These are phyloP conservation scores for Criorhina ranunculi DNA, from an alignment of 2,888 invertebrate species.

Conservation along the genomic window DNA sequence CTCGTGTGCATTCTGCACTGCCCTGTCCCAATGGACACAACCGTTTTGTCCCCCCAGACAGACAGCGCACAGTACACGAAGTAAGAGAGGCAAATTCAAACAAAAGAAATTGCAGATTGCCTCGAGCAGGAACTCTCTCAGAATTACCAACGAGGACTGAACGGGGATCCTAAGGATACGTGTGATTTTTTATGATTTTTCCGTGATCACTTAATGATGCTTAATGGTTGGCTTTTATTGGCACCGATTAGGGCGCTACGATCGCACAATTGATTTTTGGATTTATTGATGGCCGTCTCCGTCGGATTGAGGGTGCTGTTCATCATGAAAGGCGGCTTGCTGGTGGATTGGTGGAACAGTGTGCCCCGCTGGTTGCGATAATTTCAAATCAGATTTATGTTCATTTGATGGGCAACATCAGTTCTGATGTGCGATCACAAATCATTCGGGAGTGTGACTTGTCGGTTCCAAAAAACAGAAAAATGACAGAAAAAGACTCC, in stretches of 20 bases:
- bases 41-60: background rate
- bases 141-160: no score
- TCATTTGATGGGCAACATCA: conserved; percentile 60
- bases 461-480: conserved; percentile 11
- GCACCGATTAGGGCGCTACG: conserved; percentile 59
- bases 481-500: background rate
- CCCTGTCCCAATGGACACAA: background rate
- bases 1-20: background rate
- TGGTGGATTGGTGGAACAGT: background rate
- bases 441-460: conserved; percentile 62
- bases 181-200: conserved; percentile 57
- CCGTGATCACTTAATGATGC: conserved; percentile 70
- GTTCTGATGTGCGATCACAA: conserved; percentile 56
- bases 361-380: conserved; percentile 35
- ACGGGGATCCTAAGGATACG: background rate
- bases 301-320: conserved; percentile 6
- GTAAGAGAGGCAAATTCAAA: conserved; percentile 40
- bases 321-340: conserved; percentile 47
- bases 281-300: conserved; percentile 51
- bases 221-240: conserved; percentile 66
- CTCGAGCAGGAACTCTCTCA: conserved; percentile 12
- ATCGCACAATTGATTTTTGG: conserved; percentile 65
- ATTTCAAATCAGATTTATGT: conserved; percentile 60
- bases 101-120: conserved; percentile 59
- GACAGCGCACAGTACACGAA: conserved; percentile 6